A percentile compares a stretch with the other conserved stretches of the same genome.
phyloP scores from a whole-genome alignment of 2,888 invertebrate genomes.

The Drosophila tripunctata region DNA sequence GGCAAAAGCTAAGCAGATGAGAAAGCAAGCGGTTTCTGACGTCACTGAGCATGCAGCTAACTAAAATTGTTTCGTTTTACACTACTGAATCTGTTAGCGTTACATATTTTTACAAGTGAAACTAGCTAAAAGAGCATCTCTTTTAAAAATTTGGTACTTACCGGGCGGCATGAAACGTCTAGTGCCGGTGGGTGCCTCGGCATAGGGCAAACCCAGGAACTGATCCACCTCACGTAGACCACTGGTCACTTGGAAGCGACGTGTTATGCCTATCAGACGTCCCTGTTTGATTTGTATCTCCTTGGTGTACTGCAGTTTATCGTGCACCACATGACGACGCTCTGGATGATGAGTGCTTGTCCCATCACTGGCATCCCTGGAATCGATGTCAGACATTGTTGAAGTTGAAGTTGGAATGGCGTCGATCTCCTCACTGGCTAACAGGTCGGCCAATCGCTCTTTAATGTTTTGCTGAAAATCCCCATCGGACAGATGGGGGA shows the following conservation, averaged over 20 bases:
- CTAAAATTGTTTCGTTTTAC: no score
- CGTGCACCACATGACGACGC: conserved; percentile 80
- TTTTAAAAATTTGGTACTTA: conserved; percentile 70
- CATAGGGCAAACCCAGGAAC: conserved; percentile 92
- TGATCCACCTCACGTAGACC: conserved; percentile 89
- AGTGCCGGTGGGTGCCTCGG: conserved; percentile 90
- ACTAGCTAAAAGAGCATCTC: not conserved
- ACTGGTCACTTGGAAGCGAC: conserved; percentile 86
- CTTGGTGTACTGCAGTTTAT: conserved; percentile 85
- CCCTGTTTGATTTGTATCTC: conserved; percentile 89
- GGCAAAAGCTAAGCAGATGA: no score
- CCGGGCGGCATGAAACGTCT: conserved; percentile 94
- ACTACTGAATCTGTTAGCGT: no score
- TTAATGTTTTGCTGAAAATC: conserved; percentile 66
- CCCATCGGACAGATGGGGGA: conserved; percentile 33
- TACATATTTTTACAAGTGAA: no score
- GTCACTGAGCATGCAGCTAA: no score
- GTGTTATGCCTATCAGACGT: conserved; percentile 88
- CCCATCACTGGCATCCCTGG: not conserved
- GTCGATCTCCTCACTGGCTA: conserved; percentile 46
- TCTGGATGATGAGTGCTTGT: conserved; percentile 66
- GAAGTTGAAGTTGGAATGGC: conserved; percentile 8
- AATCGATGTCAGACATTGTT: conserved; percentile 14
- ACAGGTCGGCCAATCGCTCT: conserved; percentile 58
- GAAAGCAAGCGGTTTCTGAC: no score